These are phyloP conservation scores for Menidia menidia DNA, from an alignment of 2,797 vertebrate species.

Conservation along the genomic window DNA sequence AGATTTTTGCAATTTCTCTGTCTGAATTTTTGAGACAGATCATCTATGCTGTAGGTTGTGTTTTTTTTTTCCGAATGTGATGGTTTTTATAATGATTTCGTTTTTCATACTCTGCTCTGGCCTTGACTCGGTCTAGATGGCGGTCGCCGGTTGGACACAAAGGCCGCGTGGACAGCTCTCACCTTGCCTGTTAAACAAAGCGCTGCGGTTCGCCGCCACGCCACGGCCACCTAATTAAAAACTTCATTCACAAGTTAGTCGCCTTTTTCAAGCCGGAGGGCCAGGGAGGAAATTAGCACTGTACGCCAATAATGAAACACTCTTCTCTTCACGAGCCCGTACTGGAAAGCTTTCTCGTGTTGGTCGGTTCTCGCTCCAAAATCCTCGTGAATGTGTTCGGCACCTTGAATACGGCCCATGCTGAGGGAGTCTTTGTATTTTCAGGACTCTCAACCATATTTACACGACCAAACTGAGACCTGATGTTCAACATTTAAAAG, in stretches of 20 bases:
- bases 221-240: constrained; percentile 17
- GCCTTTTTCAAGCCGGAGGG: constrained; percentile 51
- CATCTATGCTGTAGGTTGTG: constrained; percentile 75
- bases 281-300: constrained; percentile 42
- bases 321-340: constrained; percentile 40
- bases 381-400: constrained; percentile 63
- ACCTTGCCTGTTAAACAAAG: constrained; percentile 67
- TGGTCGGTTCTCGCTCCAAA: constrained; percentile 27
- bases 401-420: constrained; percentile 57
- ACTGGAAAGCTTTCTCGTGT: constrained; percentile 47
- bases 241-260: constrained; percentile 38
- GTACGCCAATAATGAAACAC: constrained; percentile 29
- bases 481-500: constrained; percentile 45
- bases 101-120: constrained; percentile 57
- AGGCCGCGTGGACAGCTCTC: constrained; percentile 55
- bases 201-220: constrained; percentile 59
- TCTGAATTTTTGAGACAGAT: constrained; percentile 53
- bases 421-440: constrained; percentile 47
- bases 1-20: constrained; percentile 53
- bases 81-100: constrained; percentile 67
- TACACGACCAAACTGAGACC: constrained; percentile 74
- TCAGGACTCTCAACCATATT: constrained; percentile 41
- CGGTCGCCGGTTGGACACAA: constrained; percentile 52
- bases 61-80: constrained; percentile 65
- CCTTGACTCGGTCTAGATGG: constrained; percentile 56